These are phyloP conservation scores for Onychostoma macrolepis DNA, from an alignment of 2,113 vertebrate genomes.

Conservation along the genomic window DNA sequence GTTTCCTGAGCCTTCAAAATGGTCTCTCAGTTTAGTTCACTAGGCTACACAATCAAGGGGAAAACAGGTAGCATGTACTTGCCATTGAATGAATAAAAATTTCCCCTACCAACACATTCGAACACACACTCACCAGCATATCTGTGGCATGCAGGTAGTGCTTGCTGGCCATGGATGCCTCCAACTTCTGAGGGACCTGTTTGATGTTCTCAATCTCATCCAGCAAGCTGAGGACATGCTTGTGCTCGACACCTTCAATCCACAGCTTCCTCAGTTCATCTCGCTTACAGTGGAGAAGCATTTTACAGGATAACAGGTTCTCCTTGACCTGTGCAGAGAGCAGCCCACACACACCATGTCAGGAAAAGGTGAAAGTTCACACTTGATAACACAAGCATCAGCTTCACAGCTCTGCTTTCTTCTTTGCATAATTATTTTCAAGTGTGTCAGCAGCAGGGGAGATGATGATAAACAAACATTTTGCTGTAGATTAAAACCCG, in stretches of 20 bases:
- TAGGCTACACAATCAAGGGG: too few species aligned
- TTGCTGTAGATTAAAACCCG: background rate
- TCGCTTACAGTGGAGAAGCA: constrained; percentile 96
- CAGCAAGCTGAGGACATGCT: constrained; percentile 94
- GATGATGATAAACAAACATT: constrained; percentile 31
- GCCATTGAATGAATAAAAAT: background rate
- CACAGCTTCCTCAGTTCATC: constrained; percentile 97
- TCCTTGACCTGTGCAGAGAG: constrained; percentile 87
- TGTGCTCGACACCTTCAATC: constrained; percentile 98
- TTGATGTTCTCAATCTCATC: constrained; percentile 99
- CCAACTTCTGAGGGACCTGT: constrained; percentile 94
- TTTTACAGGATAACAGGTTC: constrained; percentile 97
- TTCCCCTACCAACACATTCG: constrained; percentile 8
- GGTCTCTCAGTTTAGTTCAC: too few species aligned
- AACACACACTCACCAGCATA: constrained; percentile 88
- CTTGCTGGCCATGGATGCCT: constrained; percentile 93
- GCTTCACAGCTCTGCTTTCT: background rate
- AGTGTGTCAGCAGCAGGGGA: constrained; percentile 10
- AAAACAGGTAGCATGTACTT: background rate
- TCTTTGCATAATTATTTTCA: constrained; percentile 23
- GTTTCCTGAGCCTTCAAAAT: too few species aligned
- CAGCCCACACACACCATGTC: background rate
- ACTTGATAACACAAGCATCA: background rate
- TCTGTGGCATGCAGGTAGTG: constrained; percentile 94
- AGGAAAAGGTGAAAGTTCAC: background rate